Base-by-base conservation (phyloP, 37 sponge, comb jelly and placozoan species). In the Hexactinellida sp. region DNA sequence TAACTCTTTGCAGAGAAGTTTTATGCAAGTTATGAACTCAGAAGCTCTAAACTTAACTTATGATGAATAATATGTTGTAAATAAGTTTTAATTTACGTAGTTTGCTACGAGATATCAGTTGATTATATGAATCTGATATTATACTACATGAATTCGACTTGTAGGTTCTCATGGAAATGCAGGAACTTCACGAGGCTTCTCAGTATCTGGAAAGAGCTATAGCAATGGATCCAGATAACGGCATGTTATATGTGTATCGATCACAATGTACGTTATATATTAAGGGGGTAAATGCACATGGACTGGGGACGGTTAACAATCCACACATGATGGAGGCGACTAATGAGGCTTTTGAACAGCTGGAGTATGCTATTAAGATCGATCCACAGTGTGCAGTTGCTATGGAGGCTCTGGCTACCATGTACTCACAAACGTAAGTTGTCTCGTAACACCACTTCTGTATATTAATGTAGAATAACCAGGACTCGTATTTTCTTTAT, bases 291-390 rank as follows among this genome's bases (percentile, higher is more conserved):
- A 32, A 3, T n/a, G 21, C 13, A 32, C 76, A 63, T 7, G 5
- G 13, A 1, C 5, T 23, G 3, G 25, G 25, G 13, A 28, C 13
- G 25, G 76, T 32, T 7, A n/a, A 63, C 13, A 63, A 63, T 28
- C 76, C 76, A 21, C 76, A 63, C 34, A 63, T 63, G 76, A 63
- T 25, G 30, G 76, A 63, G 34, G 76, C 76, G 3, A 63, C 30
- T 10, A 63, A 63, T 25, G 1, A 25, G 34, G 76, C 76, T 25
- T n/a, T 63, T 7, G 76, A 63, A n/a, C 19, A 63, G 76, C 76
- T 63, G 34, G 76, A 63, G 76, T 63, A 63, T 63, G 76, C 76
- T n/a, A 63, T 63, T n/a, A 63, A 63, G 76, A 63, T 63, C 3
- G 76, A 63, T n/a, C 3, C 3, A 3, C 76, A 63, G 76, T 63